A percentile compares a stretch with the other conserved stretches of the same genome.
These are phyloP conservation scores for Peromyscus nudipes DNA, from an alignment of 2,797 vertebrate genomes.

Conservation along the genomic window DNA sequence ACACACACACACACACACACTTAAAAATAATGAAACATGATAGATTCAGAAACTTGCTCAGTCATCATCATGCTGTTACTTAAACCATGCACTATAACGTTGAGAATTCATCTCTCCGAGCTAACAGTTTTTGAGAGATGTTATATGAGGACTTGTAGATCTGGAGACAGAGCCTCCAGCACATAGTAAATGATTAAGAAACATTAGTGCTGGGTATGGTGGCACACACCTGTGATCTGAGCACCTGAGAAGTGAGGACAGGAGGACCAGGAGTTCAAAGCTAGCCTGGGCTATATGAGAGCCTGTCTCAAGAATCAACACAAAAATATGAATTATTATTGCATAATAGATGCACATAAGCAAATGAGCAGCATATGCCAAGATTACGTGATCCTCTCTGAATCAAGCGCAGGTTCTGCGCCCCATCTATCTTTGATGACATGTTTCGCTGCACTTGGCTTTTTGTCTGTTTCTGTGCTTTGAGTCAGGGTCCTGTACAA, in stretches of 20 bases:
- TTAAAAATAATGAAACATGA: background rate
- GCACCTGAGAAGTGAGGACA: background rate
- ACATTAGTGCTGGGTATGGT: background rate
- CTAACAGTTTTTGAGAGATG: background rate
- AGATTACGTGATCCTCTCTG: too few species aligned
- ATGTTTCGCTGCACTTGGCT: background rate
- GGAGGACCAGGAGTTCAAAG: background rate
- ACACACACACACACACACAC: background rate
- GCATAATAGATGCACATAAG: too few species aligned
- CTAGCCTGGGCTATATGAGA: background rate
- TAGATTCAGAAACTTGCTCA: background rate
- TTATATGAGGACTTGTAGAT: background rate
- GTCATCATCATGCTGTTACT: background rate
- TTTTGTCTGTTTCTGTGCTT: background rate
- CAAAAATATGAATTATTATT: background rate
- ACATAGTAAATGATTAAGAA: background rate
- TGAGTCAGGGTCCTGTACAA: background rate
- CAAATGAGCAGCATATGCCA: background rate
- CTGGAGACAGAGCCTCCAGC: background rate
- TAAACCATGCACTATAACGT: background rate
- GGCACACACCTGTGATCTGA: background rate
- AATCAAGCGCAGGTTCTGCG: background rate
- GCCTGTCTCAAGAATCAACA: background rate
- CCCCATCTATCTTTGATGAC: background rate
- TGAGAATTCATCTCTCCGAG: background rate